Evolutionary conservation across 2,888 invertebrate species (phyloP).

Genomic region (Allophyes oxyacanthae): DNA sequence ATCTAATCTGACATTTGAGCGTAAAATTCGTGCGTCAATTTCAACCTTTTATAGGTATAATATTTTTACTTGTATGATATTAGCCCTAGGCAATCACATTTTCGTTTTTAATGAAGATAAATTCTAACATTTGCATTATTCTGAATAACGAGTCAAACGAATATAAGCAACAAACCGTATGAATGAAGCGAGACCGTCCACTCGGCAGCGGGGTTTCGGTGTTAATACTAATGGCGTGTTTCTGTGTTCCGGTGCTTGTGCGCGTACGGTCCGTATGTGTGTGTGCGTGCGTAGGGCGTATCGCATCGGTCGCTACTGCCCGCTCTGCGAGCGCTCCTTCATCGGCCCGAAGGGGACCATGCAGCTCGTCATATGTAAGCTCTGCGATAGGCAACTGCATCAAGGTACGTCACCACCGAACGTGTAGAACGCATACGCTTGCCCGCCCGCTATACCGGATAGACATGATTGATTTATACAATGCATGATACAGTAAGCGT

Average conservation of each 20-base stretch:
- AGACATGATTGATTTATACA: constrained; percentile 42
- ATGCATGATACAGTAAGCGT: constrained; percentile 25
- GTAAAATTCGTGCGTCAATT: too few relatives aligned
- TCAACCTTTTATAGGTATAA: too few relatives aligned
- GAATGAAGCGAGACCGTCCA: constrained; percentile 61
- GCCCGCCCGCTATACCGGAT: constrained; percentile 40
- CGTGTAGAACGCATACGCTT: constrained; percentile 63
- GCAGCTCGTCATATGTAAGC: constrained; percentile 90
- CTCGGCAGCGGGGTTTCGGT: constrained; percentile 60
- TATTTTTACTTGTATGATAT: too few relatives aligned
- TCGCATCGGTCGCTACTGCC: constrained; percentile 93
- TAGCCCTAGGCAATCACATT: too few relatives aligned
- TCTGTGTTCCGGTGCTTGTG: constrained; percentile 88
- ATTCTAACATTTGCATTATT: neutral
- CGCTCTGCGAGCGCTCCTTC: constrained; percentile 92
- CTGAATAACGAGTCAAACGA: constrained; percentile 45
- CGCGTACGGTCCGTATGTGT: constrained; percentile 84
- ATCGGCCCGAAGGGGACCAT: constrained; percentile 91
- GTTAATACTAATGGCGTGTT: constrained; percentile 87
- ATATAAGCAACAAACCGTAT: constrained; percentile 76
- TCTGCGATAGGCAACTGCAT: constrained; percentile 89
- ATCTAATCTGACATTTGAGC: too few relatives aligned
- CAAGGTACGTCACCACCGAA: constrained; percentile 85
- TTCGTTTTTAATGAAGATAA: too few relatives aligned
- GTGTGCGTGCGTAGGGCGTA: constrained; percentile 90